Evolutionary conservation across 2,888 invertebrate genomes (phyloP).

Genomic region (Pyralis farinalis): DNA sequence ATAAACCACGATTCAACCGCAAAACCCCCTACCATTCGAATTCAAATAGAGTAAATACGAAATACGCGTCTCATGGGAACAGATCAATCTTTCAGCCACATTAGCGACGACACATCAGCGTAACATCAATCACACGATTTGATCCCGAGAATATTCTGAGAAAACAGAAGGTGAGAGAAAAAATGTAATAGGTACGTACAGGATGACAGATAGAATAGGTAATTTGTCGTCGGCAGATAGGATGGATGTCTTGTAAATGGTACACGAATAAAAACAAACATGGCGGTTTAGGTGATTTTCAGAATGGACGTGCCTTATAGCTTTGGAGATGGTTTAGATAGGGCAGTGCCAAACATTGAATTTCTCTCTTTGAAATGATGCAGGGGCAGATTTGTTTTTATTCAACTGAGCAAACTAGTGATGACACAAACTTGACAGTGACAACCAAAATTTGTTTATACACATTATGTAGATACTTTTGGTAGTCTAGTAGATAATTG

Average conservation of each 20-base stretch:
- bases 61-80: conserved; percentile 36
- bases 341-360: neutral
- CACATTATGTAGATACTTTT: no score
- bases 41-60: conserved; percentile 35
- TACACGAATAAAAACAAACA: conserved; percentile 32
- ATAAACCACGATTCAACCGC: no score
- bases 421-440: no score
- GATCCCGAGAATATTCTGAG: conserved; percentile 46
- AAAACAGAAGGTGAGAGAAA: conserved; percentile 50
- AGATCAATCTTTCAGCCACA: conserved; percentile 59
- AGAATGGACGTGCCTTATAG: conserved; percentile 5
- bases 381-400: no score
- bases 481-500: no score
- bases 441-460: no score
- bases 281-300: conserved; percentile 8
- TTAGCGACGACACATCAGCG: conserved; percentile 56
- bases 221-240: conserved; percentile 45
- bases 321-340: conserved; percentile 1
- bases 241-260: conserved; percentile 25
- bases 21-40: no score
- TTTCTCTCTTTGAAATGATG: neutral
- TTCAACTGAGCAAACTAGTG: no score
- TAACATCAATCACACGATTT: conserved; percentile 63
- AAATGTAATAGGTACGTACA: conserved; percentile 20
- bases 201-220: conserved; percentile 53